A percentile compares a stretch with the other conserved stretches of the same genome.
Evolutionary conservation across 1,140 invertebrate genomes (phyloP).

Genomic region (Tetramorium simillimum): DNA sequence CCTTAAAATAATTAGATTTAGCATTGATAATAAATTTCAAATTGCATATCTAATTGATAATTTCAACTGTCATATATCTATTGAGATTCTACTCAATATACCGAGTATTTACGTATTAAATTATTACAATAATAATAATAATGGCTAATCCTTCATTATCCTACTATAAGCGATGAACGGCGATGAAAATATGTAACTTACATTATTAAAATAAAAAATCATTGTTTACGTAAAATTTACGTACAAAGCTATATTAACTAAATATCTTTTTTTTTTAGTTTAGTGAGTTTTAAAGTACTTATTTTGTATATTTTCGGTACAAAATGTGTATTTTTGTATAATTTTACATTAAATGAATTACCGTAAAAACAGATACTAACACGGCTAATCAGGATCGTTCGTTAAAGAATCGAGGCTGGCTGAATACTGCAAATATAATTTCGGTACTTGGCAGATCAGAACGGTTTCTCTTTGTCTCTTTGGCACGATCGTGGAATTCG

Average conservation of each 20-base stretch:
- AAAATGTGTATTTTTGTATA: background rate
- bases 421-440: constrained; percentile 66
- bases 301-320: background rate
- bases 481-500: constrained; percentile 62
- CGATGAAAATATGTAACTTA: background rate
- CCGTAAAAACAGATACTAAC: background rate
- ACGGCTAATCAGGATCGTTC: constrained; percentile 24
- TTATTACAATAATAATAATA: background rate
- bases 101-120: no score
- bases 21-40: background rate
- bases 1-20: background rate
- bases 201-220: background rate
- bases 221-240: no score
- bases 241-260: background rate
- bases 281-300: background rate
- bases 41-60: no score
- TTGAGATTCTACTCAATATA: no score
- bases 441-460: constrained; percentile 35
- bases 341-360: background rate
- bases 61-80: no score
- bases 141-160: background rate
- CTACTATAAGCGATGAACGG: background rate
- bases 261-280: background rate
- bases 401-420: constrained; percentile 55
- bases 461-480: constrained; percentile 65